Evolutionary conservation across 2,888 invertebrate species (phyloP), one percentile per base, ranked within the genome.

Genomic region (Lamellibrachia columna): DNA sequence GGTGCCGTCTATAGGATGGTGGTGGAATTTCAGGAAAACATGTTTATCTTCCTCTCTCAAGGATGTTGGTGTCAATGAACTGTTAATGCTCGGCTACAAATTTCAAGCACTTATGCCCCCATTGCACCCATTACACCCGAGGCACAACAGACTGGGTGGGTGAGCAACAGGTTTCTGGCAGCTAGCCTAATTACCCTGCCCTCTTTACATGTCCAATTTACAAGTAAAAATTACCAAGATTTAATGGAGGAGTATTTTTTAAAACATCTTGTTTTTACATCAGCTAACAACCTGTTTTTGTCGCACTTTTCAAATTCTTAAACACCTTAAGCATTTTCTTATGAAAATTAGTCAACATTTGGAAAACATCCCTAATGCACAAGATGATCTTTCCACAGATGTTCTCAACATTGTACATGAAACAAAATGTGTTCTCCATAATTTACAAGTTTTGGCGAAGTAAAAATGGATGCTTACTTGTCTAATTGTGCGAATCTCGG

Each of bases 401-500:
- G 22, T 75, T 15, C 15, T 75, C 75, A 75, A 75, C 75, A 22
- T 75, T 75, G 22, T 75, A 75, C n/a, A 75, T 15, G 75, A 75
- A 75, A 3, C 15, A 6, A 58, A 8, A 58, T 7, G 11, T 58
- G 58, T 40, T 40, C 40, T 40, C 40, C 40, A 75, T 6, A 75
- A 22, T 75, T 40, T 40, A 40, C 40, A 40, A 40, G 75, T 75
- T 15, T 75, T 75, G n/a, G 75, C 15, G 15, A n/a, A 6, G 6
- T 75, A 22, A 15, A 75, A 22, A 75, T 9, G 9, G 9, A 55
- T 7, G 8, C 75, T 75, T 75, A 75, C 75, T 75, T 75, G 75
- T 75, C 75, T 75, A 75, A 75, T 75, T 75, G 22, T 75, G 75
- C 75, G 75, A 75, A 75, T 75, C 75, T 75, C 75, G 15, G 75